phyloP scores from a whole-genome alignment of 2,888 invertebrate genomes.

The Leptinotarsa juncta region DNA sequence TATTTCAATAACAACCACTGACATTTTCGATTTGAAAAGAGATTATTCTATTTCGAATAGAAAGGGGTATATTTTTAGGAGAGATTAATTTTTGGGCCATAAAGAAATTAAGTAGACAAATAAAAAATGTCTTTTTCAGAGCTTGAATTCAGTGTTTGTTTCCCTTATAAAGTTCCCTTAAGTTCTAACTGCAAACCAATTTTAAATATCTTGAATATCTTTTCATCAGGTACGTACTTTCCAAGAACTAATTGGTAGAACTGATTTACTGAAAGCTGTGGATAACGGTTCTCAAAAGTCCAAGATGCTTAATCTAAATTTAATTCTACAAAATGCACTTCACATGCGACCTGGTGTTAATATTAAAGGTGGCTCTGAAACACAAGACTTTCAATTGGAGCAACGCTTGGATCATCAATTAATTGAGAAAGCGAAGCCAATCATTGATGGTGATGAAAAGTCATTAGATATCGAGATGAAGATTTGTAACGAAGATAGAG shows the following conservation, averaged over 20 bases:
- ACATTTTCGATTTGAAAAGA: no score
- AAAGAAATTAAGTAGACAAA: no score
- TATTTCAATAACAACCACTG: no score
- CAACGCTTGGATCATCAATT: conserved; percentile 84
- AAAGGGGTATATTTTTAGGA: no score
- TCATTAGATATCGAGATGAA: conserved; percentile 79
- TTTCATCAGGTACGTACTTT: conserved; percentile 57
- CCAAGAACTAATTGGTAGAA: conserved; percentile 88
- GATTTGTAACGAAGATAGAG: conserved; percentile 92
- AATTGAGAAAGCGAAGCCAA: conserved; percentile 77
- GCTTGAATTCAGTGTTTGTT: no score
- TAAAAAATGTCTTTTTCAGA: no score
- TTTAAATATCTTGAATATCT: conserved; percentile 10
- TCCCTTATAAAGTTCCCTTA: no score
- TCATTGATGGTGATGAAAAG: conserved; percentile 79
- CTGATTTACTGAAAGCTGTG: conserved; percentile 85
- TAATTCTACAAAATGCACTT: conserved; percentile 89
- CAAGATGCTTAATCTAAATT: conserved; percentile 83
- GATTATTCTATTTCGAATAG: no score
- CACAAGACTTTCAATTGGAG: conserved; percentile 89
- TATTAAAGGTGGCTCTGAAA: conserved; percentile 85
- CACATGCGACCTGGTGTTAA: conserved; percentile 91
- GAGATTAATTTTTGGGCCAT: no score
- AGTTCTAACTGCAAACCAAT: not conserved
- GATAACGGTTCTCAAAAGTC: conserved; percentile 83